Evolutionary conservation across 1,140 invertebrate species (phyloP), one percentile per base, ranked within the genome.

Genomic region (Liolophura sinensis): DNA sequence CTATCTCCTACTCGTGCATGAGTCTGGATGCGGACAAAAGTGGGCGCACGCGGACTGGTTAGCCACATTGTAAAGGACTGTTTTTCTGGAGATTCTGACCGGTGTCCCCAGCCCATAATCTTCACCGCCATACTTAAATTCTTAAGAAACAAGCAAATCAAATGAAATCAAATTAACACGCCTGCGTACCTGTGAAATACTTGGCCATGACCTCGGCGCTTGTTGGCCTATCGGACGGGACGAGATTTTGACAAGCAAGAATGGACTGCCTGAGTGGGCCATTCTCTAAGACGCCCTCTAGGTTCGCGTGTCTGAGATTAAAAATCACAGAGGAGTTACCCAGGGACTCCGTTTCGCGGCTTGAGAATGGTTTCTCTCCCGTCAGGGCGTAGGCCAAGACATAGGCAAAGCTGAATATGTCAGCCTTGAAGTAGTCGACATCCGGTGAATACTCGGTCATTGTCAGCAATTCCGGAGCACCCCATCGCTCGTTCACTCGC

Each of bases 401-500:
- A 31, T 67, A 25, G 20, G 65, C 68, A 63, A 67, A 68, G 27
- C 65, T 67, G 27, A 63, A 73, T 6, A 73, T 63, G 50, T 73
- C 71, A 12, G 58, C 68, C 18, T 54, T n/a, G n/a, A 20, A 20
- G 12, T 20, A 24, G 51, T 54, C 51, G n/a, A 20, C 12, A 5
- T 54, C n/a, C 18, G 51, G 24, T 20, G 51, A 54, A 12, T 9
- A 5, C 31, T 40, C 31, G 31, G 31, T 40, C 31, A 5, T 40
- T 40, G 31, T 9, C 31, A 40, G 31, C 31, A 40, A 9, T 40
- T 40, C 31, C 3, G 31, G 31, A 40, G 31, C 31, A 40, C 31
- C 31, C 31, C 31, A 40, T 40, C 31, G 31, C 31, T 40, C 31
- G 31, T 40, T 40, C 9, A 40, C 31, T 40, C 31, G 3, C 31